Percentiles rank a stretch among this genome's conserved stretches.
phyloP scores from a whole-genome alignment of 1,140 invertebrate species.

The Dinothrombium tinctorium region DNA sequence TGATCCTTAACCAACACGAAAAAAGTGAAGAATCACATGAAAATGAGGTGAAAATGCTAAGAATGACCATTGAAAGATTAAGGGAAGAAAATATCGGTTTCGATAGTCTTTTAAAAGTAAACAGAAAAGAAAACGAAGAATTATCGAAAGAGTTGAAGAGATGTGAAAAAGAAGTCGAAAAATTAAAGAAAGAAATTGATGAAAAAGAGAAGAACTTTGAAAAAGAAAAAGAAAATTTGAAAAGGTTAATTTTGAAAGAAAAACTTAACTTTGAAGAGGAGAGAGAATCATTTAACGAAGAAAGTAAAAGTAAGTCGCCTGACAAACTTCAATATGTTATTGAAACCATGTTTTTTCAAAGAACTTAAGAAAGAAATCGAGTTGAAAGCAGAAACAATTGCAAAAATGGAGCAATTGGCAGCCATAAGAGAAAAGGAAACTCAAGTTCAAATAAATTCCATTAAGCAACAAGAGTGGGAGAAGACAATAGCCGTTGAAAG shows the following conservation, averaged over 20 bases:
- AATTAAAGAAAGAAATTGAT: background rate
- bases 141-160: slow-evolving; percentile 19
- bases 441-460: background rate
- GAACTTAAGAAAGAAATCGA: background rate
- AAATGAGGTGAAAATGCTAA: background rate
- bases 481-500: background rate
- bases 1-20: slow-evolving; percentile 5
- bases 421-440: background rate
- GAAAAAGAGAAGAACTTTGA: background rate
- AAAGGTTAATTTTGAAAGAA: background rate
- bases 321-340: background rate
- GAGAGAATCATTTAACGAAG: background rate
- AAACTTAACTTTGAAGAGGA: slow-evolving; percentile 1
- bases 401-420: background rate
- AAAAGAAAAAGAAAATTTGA: slow-evolving; percentile 1
- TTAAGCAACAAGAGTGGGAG: background rate
- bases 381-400: slow-evolving; percentile 1
- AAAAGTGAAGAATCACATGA: background rate
- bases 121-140: slow-evolving; percentile 14
- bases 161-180: background rate
- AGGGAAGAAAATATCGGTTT: slow-evolving; percentile 5
- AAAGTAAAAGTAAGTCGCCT: slow-evolving; percentile 2
- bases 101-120: background rate
- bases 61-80: background rate
- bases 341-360: background rate